phyloP scores from a whole-genome alignment of 2,888 invertebrate species.

The Brachynemurus nebulosus region DNA sequence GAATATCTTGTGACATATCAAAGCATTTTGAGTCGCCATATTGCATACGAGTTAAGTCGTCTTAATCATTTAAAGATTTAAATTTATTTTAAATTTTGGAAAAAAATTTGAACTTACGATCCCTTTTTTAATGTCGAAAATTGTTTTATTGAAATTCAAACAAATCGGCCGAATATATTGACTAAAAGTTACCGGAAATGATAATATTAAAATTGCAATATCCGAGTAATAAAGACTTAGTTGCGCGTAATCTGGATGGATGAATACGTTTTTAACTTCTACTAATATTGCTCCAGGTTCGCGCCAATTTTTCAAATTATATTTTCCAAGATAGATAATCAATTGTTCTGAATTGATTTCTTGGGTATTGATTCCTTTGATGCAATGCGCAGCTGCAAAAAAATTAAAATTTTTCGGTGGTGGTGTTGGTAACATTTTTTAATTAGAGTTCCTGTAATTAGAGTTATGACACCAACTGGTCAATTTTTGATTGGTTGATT shows the following conservation, averaged over 20 bases:
- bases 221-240: not conserved
- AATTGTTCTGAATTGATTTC: not conserved
- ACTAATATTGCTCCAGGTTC: slow-evolving; percentile 1
- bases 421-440: too few species aligned
- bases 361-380: too few species aligned
- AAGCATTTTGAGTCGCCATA: too few species aligned
- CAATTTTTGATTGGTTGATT: too few species aligned
- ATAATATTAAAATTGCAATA: slow-evolving; percentile 6
- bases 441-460: too few species aligned
- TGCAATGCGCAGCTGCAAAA: slow-evolving; percentile 6
- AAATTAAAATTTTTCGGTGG: too few species aligned
- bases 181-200: slow-evolving; percentile 3
- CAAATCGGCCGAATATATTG: slow-evolving; percentile 5
- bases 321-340: slow-evolving; percentile 5
- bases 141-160: not conserved
- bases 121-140: not conserved
- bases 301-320: slow-evolving; percentile 6
- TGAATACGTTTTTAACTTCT: not conserved
- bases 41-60: not conserved
- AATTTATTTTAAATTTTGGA: too few species aligned
- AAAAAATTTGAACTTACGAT: slow-evolving; percentile 5
- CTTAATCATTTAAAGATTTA: too few species aligned
- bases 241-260: slow-evolving; percentile 6
- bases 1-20: too few species aligned
- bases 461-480: too few species aligned